Percentiles rank a stretch among this genome's conserved stretches.
Evolutionary conservation across 35 echinoderm and acorn worm species (phyloP).

Genomic region (Stichopus chloronotus): DNA sequence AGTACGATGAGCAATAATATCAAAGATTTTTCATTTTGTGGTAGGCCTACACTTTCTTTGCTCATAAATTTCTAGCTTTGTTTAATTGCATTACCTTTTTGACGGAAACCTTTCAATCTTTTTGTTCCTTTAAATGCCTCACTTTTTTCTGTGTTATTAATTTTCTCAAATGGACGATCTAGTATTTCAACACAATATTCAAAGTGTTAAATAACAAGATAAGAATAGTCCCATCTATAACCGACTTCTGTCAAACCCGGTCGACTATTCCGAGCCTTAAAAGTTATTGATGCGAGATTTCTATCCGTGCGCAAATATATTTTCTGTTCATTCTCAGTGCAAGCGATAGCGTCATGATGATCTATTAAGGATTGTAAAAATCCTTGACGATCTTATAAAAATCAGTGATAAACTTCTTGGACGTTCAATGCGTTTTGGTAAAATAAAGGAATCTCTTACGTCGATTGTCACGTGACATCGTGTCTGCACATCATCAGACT

Average conservation of each 20-base stretch:
- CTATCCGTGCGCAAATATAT: not conserved
- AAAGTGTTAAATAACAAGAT: no score
- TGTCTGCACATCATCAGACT: not conserved
- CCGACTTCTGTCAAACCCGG: not conserved
- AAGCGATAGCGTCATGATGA: not conserved
- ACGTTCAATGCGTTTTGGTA: not conserved
- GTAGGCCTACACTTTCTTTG: no score
- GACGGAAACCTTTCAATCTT: no score
- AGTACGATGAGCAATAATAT: no score
- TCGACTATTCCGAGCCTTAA: not conserved
- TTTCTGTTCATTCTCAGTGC: not conserved
- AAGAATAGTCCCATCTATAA: not conserved
- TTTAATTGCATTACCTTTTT: no score
- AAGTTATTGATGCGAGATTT: conserved; percentile 12
- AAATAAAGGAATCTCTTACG: not conserved
- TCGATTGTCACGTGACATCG: not conserved
- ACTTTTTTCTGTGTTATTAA: no score
- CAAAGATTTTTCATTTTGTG: no score
- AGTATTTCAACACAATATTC: no score
- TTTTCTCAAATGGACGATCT: no score
- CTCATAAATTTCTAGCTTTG: no score
- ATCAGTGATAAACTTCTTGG: not conserved
- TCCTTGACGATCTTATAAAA: not conserved
- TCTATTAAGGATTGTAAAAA: not conserved
- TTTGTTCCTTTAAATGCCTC: no score